A percentile compares a stretch with the other conserved stretches of the same genome.
Evolutionary conservation across 2,888 invertebrate species (phyloP).

Genomic region (Mythimna loreyi): DNA sequence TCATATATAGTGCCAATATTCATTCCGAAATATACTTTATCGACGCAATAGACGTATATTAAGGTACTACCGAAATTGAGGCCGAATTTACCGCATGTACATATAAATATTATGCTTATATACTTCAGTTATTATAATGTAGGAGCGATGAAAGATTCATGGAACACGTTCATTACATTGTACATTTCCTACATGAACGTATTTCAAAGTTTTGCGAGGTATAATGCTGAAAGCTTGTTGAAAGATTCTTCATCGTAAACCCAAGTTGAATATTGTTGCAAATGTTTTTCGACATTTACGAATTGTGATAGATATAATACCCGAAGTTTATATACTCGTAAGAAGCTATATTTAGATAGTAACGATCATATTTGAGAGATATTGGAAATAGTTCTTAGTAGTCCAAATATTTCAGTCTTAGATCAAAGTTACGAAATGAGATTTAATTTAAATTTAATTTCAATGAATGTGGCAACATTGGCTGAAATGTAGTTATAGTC

Average conservation of each 20-base stretch:
- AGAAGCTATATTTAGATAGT: neutral
- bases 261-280: conserved; percentile 12
- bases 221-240: conserved; percentile 39
- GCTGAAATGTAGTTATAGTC: neutral
- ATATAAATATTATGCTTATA: conserved; percentile 22
- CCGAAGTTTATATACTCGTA: neutral
- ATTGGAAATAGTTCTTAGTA: no score
- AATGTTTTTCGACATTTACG: neutral
- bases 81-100: neutral
- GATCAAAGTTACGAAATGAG: neutral
- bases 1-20: conserved; percentile 42
- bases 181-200: conserved; percentile 12
- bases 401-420: neutral
- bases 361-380: no score
- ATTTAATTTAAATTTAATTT: neutral
- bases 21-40: conserved; percentile 41
- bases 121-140: conserved; percentile 39
- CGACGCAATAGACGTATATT: conserved; percentile 5
- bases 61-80: conserved; percentile 11
- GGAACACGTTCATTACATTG: conserved; percentile 28
- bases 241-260: conserved; percentile 23
- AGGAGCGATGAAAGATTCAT: conserved; percentile 52
- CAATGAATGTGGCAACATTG: no score
- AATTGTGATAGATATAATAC: neutral
- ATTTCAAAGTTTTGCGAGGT: conserved; percentile 31